phyloP scores from a whole-genome alignment of 2,797 vertebrate species.

The Ceyx erithaca region DNA sequence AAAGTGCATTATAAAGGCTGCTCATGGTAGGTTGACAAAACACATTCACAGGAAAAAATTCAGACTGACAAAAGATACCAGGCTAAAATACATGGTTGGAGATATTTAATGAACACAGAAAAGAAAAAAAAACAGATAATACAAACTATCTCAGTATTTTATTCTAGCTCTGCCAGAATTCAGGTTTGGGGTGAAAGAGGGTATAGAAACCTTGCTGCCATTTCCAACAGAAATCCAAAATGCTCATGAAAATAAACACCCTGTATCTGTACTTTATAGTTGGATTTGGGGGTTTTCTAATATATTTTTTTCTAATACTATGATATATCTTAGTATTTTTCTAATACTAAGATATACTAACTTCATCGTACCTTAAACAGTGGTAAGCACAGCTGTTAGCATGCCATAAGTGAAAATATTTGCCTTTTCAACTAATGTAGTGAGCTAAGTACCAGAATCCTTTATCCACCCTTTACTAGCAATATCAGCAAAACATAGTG shows the following conservation, averaged over 20 bases:
- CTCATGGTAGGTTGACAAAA: neutral
- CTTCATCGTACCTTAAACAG: slow-evolving; percentile 87
- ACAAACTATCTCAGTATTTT: neutral
- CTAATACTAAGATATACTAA: slow-evolving; percentile 63
- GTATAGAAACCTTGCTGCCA: neutral
- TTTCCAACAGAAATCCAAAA: neutral
- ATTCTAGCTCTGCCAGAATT: neutral
- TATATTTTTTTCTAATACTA: neutral
- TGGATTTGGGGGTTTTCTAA: neutral
- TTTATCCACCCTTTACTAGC: neutral
- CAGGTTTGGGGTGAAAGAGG: neutral
- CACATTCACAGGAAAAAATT: neutral
- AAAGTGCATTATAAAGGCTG: neutral
- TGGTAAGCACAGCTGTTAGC: slow-evolving; percentile 82
- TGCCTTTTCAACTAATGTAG: slow-evolving; percentile 83
- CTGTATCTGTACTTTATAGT: neutral
- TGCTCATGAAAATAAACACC: neutral
- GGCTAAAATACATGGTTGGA: neutral
- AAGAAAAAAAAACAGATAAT: neutral
- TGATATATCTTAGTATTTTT: neutral
- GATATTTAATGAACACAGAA: neutral
- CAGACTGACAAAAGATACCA: neutral
- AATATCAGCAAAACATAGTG: neutral
- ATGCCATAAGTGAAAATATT: slow-evolving; percentile 82
- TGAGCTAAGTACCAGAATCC: slow-evolving; percentile 76